A percentile compares a stretch with the other conserved stretches of the same genome.
Evolutionary conservation across 2,113 vertebrate genomes (phyloP).

Genomic region (Ptychochromis oligacanthus): DNA sequence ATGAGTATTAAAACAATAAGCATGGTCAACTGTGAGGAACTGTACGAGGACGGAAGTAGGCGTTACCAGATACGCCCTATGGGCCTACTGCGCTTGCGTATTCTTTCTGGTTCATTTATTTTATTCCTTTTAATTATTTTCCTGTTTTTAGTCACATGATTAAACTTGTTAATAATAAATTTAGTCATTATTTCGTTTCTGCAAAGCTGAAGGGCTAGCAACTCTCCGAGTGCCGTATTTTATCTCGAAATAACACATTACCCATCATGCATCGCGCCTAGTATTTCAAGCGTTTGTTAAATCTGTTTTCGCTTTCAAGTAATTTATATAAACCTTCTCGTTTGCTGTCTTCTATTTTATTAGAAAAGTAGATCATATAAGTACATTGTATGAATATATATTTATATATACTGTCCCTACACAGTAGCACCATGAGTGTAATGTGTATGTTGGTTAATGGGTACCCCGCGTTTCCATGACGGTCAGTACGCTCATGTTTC

Average conservation of each 20-base stretch:
- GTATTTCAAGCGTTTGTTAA: fast-evolving
- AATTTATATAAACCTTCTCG: background rate
- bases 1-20: no score
- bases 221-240: background rate
- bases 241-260: background rate
- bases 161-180: fast-evolving
- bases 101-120: fast-evolving
- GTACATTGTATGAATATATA: fast-evolving
- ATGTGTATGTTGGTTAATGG: fast-evolving
- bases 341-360: fast-evolving
- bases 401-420: fast-evolving
- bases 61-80: no score
- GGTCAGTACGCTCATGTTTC: slow-evolving; percentile 60
- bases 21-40: background rate
- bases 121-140: no score
- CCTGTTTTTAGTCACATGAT: background rate
- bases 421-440: background rate
- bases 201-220: fast-evolving
- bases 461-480: fast-evolving
- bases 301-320: background rate
- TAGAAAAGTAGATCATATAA: background rate
- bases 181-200: background rate
- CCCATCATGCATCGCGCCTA: slow-evolving; percentile 60
- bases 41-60: background rate
- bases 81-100: slow-evolving; percentile 1